Conservation (phyloP, 2,113 vertebrate species). For the Cyanoliseus patagonus region DNA sequence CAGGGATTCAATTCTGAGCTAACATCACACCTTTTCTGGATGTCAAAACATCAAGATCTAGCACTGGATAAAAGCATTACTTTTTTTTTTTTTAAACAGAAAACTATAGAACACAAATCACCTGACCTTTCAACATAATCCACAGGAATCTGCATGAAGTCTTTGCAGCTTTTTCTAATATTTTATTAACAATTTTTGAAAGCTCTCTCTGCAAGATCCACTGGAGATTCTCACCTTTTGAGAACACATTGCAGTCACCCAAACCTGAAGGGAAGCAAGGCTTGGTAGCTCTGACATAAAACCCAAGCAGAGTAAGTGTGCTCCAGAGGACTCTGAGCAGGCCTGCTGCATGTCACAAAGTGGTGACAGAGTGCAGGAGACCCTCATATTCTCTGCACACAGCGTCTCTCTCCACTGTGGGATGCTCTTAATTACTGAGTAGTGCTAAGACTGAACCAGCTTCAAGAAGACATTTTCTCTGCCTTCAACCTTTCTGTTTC, state of each 20-base stretch:
- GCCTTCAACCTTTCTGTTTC: slow-evolving; percentile 22
- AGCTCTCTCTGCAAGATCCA: not conserved
- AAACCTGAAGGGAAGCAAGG: not conserved
- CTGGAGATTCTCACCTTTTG: not conserved
- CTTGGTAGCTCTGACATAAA: not conserved
- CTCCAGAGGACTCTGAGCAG: not conserved
- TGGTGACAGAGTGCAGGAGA: not conserved
- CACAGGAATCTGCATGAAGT: not conserved
- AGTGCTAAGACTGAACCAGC: not conserved
- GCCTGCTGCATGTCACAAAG: not conserved
- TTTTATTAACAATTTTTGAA: not conserved
- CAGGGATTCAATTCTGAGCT: not conserved
- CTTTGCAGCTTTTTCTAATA: not conserved
- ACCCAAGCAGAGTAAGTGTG: not conserved
- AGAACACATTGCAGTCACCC: not conserved
- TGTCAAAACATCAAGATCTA: not conserved
- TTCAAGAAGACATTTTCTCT: not conserved
- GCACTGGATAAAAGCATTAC: not conserved
- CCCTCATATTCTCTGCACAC: not conserved
- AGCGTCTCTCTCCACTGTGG: not conserved
- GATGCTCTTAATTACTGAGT: not conserved
- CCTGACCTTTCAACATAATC: not conserved
- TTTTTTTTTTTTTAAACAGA: not conserved
- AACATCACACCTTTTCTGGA: not conserved
- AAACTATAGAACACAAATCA: not conserved